Base-by-base conservation (phyloP, 2,888 invertebrate species). In the Hirtodrosophila confusa region DNA sequence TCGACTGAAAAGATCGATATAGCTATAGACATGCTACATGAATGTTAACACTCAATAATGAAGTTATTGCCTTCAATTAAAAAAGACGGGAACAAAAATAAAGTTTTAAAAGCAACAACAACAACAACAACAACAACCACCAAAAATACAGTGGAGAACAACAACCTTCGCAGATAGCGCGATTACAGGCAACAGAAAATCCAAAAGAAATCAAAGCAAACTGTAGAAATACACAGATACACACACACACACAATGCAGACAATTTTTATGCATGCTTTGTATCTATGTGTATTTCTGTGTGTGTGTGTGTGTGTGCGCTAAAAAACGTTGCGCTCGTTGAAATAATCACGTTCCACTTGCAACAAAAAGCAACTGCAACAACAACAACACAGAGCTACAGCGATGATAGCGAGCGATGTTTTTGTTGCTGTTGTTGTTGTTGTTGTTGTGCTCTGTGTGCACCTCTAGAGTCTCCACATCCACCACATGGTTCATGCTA, bases 301-400 rank as follows among this genome's bases (percentile, higher is more conserved):
- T 73, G 27, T 70, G 23, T 55, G 60, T 62, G 43, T 67, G 70
- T 40, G 60, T 62, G 43, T 67, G 70, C 36, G 61, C 73, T 58
- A 65, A 72, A 65, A 75, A 71, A 55, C 73, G 65, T 73, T 60
- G 84, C 74, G 72, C 82, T 79, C 69, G 78, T 84, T 80, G 78
- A 86, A 88, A 88, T 89, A 89, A 89, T 90, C 89, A 89, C 90
- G 89, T 89, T 88, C 90, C 90, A 89, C 88, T 89, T 89, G 89
- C 89, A 88, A 84, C 84, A 74, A 80, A 84, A 87, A 71, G 51
- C 61, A 72, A 55, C 55, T 41, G 53, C 60, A 64, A 57, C 69
- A 65, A 51, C 31, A 8, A 31, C 31, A 31, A 31, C 17, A 31
- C 8, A 31, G 31, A 31, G 54, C 43, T 41, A 54, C 55, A 40